phyloP scores from a whole-genome alignment of 2,113 vertebrate genomes.

The Nothocercus julius region DNA sequence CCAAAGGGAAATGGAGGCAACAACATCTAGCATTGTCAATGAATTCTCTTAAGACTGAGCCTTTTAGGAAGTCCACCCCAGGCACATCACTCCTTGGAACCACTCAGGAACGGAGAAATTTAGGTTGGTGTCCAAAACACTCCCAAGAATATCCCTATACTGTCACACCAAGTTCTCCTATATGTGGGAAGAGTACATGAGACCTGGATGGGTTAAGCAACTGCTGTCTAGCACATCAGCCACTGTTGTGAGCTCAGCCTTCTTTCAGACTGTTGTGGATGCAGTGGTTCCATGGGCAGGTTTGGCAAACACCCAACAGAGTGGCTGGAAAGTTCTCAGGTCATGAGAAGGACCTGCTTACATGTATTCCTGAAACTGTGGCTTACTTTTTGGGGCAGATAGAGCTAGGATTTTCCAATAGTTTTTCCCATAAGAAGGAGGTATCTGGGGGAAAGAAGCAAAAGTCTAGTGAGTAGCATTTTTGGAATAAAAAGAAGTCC shows the following conservation, averaged over 20 bases:
- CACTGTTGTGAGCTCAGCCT: not conserved
- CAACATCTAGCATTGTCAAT: not conserved
- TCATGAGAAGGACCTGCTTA: not conserved
- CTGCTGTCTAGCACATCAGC: not conserved
- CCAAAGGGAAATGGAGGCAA: not conserved
- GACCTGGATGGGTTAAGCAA: not conserved
- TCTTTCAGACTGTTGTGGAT: not conserved
- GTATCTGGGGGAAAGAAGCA: not conserved
- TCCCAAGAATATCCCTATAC: not conserved
- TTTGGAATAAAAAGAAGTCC: not conserved
- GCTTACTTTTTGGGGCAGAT: not conserved
- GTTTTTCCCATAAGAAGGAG: not conserved
- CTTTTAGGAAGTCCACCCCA: not conserved
- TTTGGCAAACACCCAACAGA: not conserved
- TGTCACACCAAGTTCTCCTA: not conserved
- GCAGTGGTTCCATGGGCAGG: not conserved
- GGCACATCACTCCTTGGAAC: not conserved
- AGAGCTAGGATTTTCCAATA: not conserved
- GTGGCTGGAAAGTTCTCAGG: not conserved
- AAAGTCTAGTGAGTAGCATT: not conserved
- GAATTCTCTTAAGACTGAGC: not conserved
- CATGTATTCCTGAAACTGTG: not conserved
- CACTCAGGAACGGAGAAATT: not conserved
- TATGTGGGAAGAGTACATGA: not conserved
- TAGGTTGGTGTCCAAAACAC: not conserved